These are phyloP conservation scores for Dinothrombium tinctorium DNA, from an alignment of 1,140 invertebrate genomes.

Conservation along the genomic window DNA sequence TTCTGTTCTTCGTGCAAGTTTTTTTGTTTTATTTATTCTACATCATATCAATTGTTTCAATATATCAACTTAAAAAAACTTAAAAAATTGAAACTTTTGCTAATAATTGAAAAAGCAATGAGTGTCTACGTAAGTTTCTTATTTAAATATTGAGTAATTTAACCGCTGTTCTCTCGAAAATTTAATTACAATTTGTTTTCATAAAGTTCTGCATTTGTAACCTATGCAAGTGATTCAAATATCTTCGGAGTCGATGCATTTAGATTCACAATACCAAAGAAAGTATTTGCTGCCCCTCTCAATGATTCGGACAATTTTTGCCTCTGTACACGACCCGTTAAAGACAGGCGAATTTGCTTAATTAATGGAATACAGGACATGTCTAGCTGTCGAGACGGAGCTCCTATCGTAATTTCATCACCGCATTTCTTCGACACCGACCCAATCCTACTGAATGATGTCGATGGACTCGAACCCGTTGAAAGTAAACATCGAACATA, in stretches of 20 bases:
- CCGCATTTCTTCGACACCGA: constrained; percentile 1
- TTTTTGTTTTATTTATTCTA: neutral
- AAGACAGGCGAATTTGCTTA: neutral
- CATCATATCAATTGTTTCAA: neutral
- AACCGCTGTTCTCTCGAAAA: no score
- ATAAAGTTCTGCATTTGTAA: neutral
- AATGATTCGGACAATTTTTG: neutral
- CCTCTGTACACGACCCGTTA: neutral
- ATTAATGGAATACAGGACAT: constrained; percentile 1
- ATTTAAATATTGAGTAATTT: no score
- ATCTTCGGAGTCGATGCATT: neutral
- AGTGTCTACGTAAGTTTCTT: no score
- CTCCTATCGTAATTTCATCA: neutral
- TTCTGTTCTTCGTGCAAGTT: neutral
- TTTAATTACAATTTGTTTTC: no score
- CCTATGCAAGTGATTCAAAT: neutral
- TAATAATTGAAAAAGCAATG: no score
- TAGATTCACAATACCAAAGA: neutral
- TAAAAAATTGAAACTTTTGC: no score
- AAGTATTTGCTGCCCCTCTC: neutral
- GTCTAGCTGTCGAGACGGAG: neutral
- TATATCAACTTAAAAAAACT: no score
- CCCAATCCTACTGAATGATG: neutral
- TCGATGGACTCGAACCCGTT: neutral
- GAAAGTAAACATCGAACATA: constrained; percentile 1